Percentiles rank a stretch among this genome's conserved stretches.
Conservation (phyloP, 2,113 vertebrate genomes). For the Antechinus stuartii region DNA sequence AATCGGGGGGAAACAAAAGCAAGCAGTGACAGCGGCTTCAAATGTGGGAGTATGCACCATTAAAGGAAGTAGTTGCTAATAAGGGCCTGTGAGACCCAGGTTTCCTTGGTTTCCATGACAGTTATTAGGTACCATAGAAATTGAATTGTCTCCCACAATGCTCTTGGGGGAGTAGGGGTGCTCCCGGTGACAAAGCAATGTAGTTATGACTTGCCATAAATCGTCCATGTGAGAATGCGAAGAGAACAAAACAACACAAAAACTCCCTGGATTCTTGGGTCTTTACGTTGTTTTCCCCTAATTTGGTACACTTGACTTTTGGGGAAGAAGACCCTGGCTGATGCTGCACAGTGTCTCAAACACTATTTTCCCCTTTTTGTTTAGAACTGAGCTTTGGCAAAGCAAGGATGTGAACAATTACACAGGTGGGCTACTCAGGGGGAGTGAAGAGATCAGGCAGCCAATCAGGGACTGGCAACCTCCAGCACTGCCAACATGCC, state of each 20-base stretch:
- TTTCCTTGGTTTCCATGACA: slow-evolving; percentile 88
- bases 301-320: slow-evolving; percentile 66
- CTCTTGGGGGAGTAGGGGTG: slow-evolving; percentile 76
- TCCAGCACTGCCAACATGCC: slow-evolving; percentile 89
- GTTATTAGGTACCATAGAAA: slow-evolving; percentile 87
- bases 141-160: slow-evolving; percentile 84
- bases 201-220: slow-evolving; percentile 78
- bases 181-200: slow-evolving; percentile 70
- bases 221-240: slow-evolving; percentile 67
- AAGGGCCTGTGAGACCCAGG: slow-evolving; percentile 82
- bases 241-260: neutral
- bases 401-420: slow-evolving; percentile 87
- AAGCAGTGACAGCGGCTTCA: slow-evolving; percentile 76
- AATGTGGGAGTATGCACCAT: slow-evolving; percentile 79
- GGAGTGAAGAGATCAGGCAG: slow-evolving; percentile 83
- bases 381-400: slow-evolving; percentile 84
- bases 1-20: slow-evolving; percentile 78
- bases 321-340: slow-evolving; percentile 67
- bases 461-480: slow-evolving; percentile 83
- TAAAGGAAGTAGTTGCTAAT: slow-evolving; percentile 81
- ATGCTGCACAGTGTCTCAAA: slow-evolving; percentile 77
- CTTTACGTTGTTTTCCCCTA: slow-evolving; percentile 56
- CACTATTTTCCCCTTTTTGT: slow-evolving; percentile 82
- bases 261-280: slow-evolving; percentile 73
- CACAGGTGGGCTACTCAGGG: slow-evolving; percentile 84